A percentile compares a stretch with the other conserved stretches of the same genome.
Conservation (phyloP, 1,140 invertebrate genomes). For the Drosophila tropicalis region DNA sequence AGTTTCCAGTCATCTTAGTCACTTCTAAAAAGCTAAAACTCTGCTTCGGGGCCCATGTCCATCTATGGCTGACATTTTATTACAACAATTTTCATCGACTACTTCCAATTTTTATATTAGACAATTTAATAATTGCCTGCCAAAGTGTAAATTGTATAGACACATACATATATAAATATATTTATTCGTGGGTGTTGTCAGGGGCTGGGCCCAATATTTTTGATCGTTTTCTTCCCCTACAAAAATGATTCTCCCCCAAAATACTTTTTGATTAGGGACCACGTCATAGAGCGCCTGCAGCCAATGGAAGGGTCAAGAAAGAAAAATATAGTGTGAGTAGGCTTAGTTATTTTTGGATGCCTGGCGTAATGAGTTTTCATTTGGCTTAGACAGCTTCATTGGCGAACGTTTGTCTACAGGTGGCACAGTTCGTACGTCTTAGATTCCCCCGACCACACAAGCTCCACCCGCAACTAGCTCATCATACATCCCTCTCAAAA, state of each 20-base stretch:
- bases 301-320: slow-evolving; percentile 31
- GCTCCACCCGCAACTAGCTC: neutral
- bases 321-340: slow-evolving; percentile 45
- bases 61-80: slow-evolving; percentile 10
- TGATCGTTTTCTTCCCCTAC: slow-evolving; percentile 11
- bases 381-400: slow-evolving; percentile 45
- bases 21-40: neutral
- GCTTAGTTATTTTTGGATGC: slow-evolving; percentile 59
- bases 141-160: slow-evolving; percentile 44
- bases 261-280: slow-evolving; percentile 40
- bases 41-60: slow-evolving; percentile 3
- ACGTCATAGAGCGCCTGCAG: slow-evolving; percentile 44
- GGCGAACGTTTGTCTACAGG: slow-evolving; percentile 63
- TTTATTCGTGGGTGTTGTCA: slow-evolving; percentile 60
- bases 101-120: slow-evolving; percentile 9
- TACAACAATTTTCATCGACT: slow-evolving; percentile 1
- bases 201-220: slow-evolving; percentile 47
- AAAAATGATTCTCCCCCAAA: slow-evolving; percentile 12
- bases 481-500: neutral
- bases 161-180: slow-evolving; percentile 31
- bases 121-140: slow-evolving; percentile 46
- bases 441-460: slow-evolving; percentile 1
- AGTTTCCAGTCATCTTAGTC: slow-evolving; percentile 20
- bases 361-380: slow-evolving; percentile 71
- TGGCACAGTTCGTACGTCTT: slow-evolving; percentile 39